Conservation (phyloP, 2,888 invertebrate species). For the Mimachlamys varia region DNA sequence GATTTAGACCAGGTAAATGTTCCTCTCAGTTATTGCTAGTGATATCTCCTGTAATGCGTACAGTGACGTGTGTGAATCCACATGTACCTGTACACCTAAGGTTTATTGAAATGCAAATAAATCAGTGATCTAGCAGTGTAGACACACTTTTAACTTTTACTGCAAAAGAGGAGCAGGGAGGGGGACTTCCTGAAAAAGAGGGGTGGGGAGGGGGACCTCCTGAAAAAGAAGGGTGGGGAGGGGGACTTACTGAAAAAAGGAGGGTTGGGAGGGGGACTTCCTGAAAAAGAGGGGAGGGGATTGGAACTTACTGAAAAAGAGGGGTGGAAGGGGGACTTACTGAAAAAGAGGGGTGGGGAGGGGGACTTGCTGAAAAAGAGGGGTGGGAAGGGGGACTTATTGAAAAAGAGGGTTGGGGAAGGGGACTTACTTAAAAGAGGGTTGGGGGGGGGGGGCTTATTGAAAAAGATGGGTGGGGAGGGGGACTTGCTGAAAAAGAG, state of each 20-base stretch:
- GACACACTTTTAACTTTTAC: not conserved
- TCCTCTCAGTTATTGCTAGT: not conserved
- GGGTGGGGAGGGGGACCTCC: no score
- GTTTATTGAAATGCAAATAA: constrained; percentile 8
- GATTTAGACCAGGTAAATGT: not conserved
- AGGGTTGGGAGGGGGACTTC: no score
- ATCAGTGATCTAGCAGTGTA: not conserved
- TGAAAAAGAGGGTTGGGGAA: no score
- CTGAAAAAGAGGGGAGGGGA: no score
- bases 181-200: not conserved
- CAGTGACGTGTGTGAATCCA: not conserved
- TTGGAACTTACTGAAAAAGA: not conserved
- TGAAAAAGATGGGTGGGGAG: no score
- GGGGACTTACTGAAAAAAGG: no score
- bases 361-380: not conserved
- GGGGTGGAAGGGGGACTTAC: not conserved
- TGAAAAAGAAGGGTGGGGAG: no score
- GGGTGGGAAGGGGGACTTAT: no score
- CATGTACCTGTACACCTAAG: not conserved
- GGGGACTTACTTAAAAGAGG: no score
- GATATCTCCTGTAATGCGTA: not conserved
- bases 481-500: no score
- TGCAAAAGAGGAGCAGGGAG: not conserved
- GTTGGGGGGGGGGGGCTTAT: no score
- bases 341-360: not conserved